Evolutionary conservation across 2,797 vertebrate species (phyloP).

Genomic region (Myotis pilosus): DNA sequence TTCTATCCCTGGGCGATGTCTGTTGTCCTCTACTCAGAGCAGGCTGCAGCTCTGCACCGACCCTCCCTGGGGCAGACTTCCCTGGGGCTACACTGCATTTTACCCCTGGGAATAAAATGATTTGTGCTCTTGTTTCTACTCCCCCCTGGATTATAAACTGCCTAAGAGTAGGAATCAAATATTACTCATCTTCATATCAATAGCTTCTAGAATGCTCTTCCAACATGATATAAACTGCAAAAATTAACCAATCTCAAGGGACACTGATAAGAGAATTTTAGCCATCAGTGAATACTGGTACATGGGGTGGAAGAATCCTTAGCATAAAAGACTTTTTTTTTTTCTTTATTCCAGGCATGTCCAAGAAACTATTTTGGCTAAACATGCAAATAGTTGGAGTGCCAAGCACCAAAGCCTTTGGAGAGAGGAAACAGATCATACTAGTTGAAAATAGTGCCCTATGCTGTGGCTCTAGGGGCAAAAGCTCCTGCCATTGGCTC

Average conservation of each 20-base stretch:
- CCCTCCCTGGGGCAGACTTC: background rate
- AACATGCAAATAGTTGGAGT: background rate
- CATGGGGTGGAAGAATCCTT: background rate
- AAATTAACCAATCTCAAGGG: background rate
- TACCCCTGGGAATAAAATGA: background rate
- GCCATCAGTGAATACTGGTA: background rate
- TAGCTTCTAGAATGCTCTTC: conserved; percentile 13
- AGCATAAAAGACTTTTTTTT: background rate
- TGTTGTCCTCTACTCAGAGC: background rate
- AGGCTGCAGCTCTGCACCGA: background rate
- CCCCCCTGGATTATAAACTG: background rate
- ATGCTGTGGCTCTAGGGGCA: background rate
- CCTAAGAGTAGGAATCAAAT: background rate
- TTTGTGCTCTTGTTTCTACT: background rate
- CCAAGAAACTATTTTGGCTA: background rate
- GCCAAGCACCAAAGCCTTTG: background rate
- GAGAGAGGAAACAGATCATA: background rate
- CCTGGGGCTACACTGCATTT: background rate
- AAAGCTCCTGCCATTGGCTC: background rate
- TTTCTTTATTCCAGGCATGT: background rate
- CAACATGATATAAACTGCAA: background rate
- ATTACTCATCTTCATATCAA: background rate
- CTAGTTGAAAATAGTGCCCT: background rate
- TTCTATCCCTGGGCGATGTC: background rate
- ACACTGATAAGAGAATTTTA: background rate